These are phyloP conservation scores for Tangara arthus DNA, from an alignment of 2,797 vertebrate genomes.

Conservation along the genomic window DNA sequence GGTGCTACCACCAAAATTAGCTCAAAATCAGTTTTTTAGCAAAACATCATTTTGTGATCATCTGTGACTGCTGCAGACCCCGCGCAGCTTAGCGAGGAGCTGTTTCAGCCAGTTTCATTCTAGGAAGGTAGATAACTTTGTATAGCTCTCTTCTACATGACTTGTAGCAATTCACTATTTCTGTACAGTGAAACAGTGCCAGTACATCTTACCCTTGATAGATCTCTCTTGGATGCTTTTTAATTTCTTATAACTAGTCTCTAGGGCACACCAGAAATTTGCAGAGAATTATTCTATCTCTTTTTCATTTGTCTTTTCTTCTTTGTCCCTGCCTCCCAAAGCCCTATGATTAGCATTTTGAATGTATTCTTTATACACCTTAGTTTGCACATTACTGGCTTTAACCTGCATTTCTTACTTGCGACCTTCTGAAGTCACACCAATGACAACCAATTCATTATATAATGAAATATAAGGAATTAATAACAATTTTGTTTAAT, in stretches of 20 bases:
- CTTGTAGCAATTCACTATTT: not conserved
- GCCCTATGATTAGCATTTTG: not conserved
- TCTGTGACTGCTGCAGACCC: not conserved
- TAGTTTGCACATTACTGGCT: not conserved
- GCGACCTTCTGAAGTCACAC: not conserved
- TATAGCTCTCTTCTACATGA: not conserved
- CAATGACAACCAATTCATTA: not conserved
- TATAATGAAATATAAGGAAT: not conserved
- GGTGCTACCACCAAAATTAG: not conserved
- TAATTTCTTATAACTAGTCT: not conserved
- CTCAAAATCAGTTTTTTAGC: not conserved
- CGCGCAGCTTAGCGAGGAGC: not conserved
- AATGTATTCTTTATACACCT: not conserved
- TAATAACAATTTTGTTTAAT: not conserved
- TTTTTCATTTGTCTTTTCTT: not conserved
- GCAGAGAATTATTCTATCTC: not conserved
- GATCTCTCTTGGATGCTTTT: not conserved
- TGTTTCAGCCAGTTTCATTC: not conserved
- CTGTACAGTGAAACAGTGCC: not conserved
- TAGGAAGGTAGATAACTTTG: not conserved
- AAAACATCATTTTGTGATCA: not conserved
- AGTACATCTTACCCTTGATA: not conserved
- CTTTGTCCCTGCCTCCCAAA: not conserved
- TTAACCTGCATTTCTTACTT: not conserved
- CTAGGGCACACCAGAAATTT: not conserved